These are phyloP conservation scores for Monoplex corrugatus DNA, from an alignment of 2,888 invertebrate species.

Conservation along the genomic window DNA sequence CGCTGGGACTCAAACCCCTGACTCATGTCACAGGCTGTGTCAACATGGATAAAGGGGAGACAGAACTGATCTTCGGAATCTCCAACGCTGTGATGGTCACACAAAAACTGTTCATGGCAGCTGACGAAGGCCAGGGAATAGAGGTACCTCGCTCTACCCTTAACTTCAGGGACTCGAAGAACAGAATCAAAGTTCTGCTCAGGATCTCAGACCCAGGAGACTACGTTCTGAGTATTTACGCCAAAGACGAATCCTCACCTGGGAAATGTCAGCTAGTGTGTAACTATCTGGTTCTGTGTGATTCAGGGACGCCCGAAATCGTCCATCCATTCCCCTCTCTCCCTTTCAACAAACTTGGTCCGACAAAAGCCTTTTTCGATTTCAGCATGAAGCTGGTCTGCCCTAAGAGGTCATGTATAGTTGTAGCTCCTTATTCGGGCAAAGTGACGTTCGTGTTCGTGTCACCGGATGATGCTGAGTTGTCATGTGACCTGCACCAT, in stretches of 20 bases:
- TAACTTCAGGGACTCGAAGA: conserved; percentile 41
- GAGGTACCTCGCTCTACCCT: conserved; percentile 31
- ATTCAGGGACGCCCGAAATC: conserved; percentile 4
- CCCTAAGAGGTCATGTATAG: conserved; percentile 32
- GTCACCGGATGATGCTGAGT: conserved; percentile 20
- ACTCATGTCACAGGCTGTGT: conserved; percentile 71
- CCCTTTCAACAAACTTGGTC: conserved; percentile 31
- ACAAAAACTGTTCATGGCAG: conserved; percentile 23
- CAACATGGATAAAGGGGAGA: conserved; percentile 69
- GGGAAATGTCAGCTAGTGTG: conserved; percentile 45
- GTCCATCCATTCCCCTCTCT: conserved; percentile 27
- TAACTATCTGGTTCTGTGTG: conserved; percentile 43
- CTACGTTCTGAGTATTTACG: conserved; percentile 43
- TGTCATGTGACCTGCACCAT: conserved; percentile 41
- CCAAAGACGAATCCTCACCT: conserved; percentile 14
- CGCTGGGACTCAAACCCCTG: conserved; percentile 69
- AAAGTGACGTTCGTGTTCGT: conserved; percentile 40
- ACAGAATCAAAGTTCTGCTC: conserved; percentile 32
- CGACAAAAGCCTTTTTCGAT: conserved; percentile 43
- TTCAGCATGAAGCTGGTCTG: conserved; percentile 32
- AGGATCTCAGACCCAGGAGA: conserved; percentile 33
- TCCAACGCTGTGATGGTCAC: conserved; percentile 32
- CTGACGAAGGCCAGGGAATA: background rate
- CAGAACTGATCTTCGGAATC: conserved; percentile 69
- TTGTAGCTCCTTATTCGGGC: conserved; percentile 38